Evolutionary conservation across 2,888 invertebrate species (phyloP).

Genomic region (Polydrusus cervinus): DNA sequence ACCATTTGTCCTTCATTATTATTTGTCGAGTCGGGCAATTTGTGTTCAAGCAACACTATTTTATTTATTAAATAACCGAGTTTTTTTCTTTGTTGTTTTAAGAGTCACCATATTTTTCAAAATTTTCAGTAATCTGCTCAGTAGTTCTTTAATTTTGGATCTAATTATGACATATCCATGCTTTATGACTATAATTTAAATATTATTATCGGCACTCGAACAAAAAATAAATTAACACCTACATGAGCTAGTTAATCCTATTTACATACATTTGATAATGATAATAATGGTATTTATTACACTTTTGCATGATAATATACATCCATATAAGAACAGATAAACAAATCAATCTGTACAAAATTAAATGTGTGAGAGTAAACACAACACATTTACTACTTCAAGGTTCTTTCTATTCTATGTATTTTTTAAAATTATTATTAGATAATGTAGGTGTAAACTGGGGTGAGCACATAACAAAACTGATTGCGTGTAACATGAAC

Average conservation of each 20-base stretch:
- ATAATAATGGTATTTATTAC: constrained; percentile 13
- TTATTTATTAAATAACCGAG: too few relatives aligned
- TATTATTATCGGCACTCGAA: too few relatives aligned
- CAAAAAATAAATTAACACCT: not conserved
- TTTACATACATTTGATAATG: not conserved
- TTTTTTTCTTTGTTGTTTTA: too few relatives aligned
- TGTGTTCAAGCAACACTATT: too few relatives aligned
- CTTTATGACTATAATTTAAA: too few relatives aligned
- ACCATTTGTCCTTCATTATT: too few relatives aligned
- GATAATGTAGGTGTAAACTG: constrained; percentile 15
- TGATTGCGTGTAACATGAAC: constrained; percentile 12
- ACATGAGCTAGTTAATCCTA: not conserved
- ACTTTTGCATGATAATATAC: not conserved
- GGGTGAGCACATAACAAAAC: constrained; percentile 19
- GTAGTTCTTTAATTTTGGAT: too few relatives aligned
- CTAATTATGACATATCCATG: too few relatives aligned
- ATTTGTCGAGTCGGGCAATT: too few relatives aligned
- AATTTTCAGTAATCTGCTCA: too few relatives aligned
- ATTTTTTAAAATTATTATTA: not conserved
- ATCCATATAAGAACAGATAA: not conserved
- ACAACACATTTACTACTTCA: constrained; percentile 11
- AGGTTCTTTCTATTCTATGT: constrained; percentile 20
- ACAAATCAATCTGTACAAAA: constrained; percentile 5
- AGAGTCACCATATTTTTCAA: too few relatives aligned
- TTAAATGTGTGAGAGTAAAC: constrained; percentile 3